Evolutionary conservation across 2,888 invertebrate genomes (phyloP), one percentile per base, ranked within the genome.

Genomic region (Tenthredo amoena): DNA sequence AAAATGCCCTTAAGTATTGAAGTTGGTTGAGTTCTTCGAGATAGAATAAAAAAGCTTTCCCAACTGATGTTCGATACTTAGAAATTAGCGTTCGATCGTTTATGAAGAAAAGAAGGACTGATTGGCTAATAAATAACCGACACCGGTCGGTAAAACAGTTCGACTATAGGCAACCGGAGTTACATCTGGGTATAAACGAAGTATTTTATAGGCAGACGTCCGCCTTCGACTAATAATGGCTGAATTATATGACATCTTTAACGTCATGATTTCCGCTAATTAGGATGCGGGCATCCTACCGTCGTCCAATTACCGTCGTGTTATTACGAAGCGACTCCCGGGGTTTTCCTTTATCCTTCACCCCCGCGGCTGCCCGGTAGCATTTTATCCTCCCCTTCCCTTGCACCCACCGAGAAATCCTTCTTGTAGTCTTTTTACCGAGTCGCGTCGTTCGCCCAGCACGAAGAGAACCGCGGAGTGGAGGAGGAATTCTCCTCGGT

Each of bases 201-300:
- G 9, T 37, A 71, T 34, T 71, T 71, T 71, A 9, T 71, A 37
- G 37, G 5, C 37, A 37, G n/a, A 37, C 31, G 26, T 55, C n/a
- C n/a, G 55, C 15, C 34, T 34, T 34, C 18, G 68, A 6, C 68
- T 31, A 10, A 68, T 68, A 68, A 43, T 43, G 43, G 15, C n/a
- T 37, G n/a, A 34, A 71, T 31, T 21, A 40, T n/a, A 37, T n/a
- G n/a, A 37, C 15, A n/a, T 77, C 62, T 90, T 91, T 90, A 90
- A 90, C 89, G 89, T 90, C 89, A 89, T 90, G 89, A 88, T 90
- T 88, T 87, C 87, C 76, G 88, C 88, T 91, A 91, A 92, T 92
- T 91, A 92, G 90, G 90, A 90, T 90, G 65, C 65, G 89, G 89
- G 87, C 87, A 88, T 89, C 89, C 89, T 91, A 89, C 82, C 21